Base-by-base conservation (phyloP, 2,797 vertebrate species). In the Pampus argenteus region DNA sequence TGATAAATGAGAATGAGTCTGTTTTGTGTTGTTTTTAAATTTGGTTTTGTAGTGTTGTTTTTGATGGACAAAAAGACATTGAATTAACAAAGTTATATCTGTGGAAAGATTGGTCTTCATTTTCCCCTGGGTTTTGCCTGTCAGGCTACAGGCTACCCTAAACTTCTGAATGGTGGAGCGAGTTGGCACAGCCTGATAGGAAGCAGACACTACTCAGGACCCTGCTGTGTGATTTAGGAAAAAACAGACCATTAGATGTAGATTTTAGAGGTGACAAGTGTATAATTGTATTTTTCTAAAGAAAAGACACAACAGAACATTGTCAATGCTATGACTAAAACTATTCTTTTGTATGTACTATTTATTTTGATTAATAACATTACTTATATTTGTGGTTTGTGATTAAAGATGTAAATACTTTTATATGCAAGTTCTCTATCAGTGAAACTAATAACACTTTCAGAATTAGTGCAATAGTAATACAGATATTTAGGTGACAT, bases 21-120 rank as follows among this genome's bases (percentile, higher is more conserved):
- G 11, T 14, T 10, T 15, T 13, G 2, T 36, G 7, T 1, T 31
- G 29, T 65, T 65, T 10, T 60, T 34, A 14, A 63, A n/a, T n/a
- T n/a, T n/a, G n/a, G n/a, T n/a, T n/a, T n/a, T n/a, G n/a, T n/a
- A n/a, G n/a, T 51, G 23, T 47, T 18, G 17, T 50, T 18, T 38
- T 52, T 70, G 8, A 54, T 58, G n/a, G 22, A 58, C 47, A 38
- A 69, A 52, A 22, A 44, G 23, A 70, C 2, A 14, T 8, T 31
- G 7, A 59, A 57, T 20, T 20, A 62, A 31, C 38, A n/a, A 54
- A 13, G 22, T 23, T 11, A 14, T 29, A 18, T 52, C 22, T 22
- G 6, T 15, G 25, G 10, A 22, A 60, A 15, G 9, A 22, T 13
- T 28, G n/a, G 13, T 62, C 17, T 36, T 22, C 5, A 44, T 44